phyloP scores from a whole-genome alignment of 2,888 invertebrate genomes.

The Polyommatus iphigenia region DNA sequence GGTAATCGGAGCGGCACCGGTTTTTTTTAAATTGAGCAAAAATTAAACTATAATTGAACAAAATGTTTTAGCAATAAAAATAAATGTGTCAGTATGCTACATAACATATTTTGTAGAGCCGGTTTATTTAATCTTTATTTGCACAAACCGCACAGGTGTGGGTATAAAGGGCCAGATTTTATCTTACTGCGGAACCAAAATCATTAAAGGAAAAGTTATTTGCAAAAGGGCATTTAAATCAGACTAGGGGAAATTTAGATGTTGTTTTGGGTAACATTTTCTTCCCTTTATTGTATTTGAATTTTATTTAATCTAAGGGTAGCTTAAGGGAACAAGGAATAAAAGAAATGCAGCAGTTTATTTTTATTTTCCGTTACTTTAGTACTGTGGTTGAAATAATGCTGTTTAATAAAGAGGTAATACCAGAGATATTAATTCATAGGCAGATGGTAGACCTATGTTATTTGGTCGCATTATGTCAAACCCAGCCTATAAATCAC shows the following conservation, averaged over 20 bases:
- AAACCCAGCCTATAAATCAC: too few species aligned
- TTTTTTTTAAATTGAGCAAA: too few species aligned
- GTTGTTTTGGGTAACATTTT: conserved; percentile 14
- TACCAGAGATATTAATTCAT: too few species aligned
- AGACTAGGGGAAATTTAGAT: background rate
- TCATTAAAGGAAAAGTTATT: conserved; percentile 6
- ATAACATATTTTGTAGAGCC: too few species aligned
- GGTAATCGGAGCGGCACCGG: too few species aligned
- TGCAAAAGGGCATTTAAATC: background rate
- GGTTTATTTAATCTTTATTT: background rate
- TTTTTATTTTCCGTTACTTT: background rate
- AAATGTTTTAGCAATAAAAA: too few species aligned
- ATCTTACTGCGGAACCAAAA: background rate
- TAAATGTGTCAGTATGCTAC: too few species aligned
- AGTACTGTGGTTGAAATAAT: background rate
- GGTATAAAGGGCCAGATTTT: conserved; percentile 1
- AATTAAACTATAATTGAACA: too few species aligned
- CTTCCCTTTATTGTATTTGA: background rate
- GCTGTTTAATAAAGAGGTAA: too few species aligned
- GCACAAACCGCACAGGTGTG: background rate
- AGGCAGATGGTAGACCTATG: too few species aligned
- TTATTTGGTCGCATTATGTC: too few species aligned
- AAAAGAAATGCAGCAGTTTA: background rate
- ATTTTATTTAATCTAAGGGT: background rate
- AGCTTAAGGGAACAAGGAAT: background rate